Conservation (phyloP, 2,113 vertebrate genomes). For the Hippopotamus amphibius region DNA sequence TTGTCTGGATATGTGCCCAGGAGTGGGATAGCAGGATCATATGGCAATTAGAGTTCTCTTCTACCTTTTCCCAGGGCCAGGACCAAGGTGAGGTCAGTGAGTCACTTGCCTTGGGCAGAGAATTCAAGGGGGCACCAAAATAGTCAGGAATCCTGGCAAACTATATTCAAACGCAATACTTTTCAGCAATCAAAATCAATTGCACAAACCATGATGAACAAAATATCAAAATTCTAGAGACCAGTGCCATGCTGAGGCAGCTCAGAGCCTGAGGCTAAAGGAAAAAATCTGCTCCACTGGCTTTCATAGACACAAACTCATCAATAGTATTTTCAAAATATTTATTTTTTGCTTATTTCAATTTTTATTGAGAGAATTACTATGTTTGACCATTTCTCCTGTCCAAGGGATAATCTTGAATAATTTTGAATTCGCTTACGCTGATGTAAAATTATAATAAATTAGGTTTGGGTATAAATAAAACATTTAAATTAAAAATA, state of each 20-base stretch:
- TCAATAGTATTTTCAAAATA: background rate
- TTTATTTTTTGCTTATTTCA: background rate
- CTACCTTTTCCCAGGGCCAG: background rate
- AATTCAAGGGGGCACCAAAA: background rate
- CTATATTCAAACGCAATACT: background rate
- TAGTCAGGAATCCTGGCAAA: background rate
- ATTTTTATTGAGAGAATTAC: background rate
- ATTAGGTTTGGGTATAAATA: background rate
- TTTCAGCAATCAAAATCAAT: background rate
- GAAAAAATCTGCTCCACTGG: background rate
- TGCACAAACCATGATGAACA: background rate
- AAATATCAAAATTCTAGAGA: background rate
- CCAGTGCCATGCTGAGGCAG: background rate
- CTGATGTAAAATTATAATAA: background rate
- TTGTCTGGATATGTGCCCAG: background rate
- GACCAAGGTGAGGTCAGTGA: background rate
- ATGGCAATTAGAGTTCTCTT: background rate
- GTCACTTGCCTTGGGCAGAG: background rate
- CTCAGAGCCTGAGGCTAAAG: background rate
- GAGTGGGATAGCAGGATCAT: background rate
- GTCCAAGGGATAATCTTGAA: background rate
- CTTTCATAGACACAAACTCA: background rate
- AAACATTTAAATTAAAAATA: constrained; percentile 8
- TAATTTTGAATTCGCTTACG: constrained; percentile 32
- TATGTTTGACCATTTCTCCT: background rate